phyloP scores from a whole-genome alignment of 2,113 vertebrate species.

The Neolamprologus fasciatus region DNA sequence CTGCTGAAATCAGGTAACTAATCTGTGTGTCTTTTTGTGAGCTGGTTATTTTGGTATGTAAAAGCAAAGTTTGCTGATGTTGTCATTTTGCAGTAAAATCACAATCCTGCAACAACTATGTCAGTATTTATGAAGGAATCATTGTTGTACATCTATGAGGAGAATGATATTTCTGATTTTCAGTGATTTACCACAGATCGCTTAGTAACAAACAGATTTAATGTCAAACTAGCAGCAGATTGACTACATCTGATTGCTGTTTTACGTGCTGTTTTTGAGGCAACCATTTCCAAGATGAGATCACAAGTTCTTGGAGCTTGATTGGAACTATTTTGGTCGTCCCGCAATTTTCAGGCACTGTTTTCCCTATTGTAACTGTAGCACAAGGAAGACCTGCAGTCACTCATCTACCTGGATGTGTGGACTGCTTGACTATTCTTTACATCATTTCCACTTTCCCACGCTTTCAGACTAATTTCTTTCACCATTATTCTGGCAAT shows the following conservation, averaged over 20 bases:
- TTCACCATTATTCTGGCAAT: not conserved
- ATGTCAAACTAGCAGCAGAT: not conserved
- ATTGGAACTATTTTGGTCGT: not conserved
- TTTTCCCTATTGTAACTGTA: not conserved
- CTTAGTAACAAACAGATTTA: not conserved
- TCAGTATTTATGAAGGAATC: not conserved
- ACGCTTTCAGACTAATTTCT: not conserved
- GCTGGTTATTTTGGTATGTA: not conserved
- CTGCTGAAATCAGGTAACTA: not conserved
- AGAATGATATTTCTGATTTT: not conserved
- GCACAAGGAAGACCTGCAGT: not conserved
- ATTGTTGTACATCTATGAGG: not conserved
- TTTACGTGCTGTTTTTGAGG: not conserved
- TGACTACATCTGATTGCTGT: not conserved
- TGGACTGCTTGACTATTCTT: not conserved
- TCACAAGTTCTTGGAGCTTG: not conserved
- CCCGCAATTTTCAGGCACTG: not conserved
- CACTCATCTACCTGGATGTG: not conserved
- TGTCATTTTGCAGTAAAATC: not conserved
- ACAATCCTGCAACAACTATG: not conserved
- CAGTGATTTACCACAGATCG: not conserved
- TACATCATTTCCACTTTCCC: not conserved
- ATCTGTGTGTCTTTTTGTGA: not conserved
- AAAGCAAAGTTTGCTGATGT: not conserved
- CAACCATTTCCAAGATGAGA: not conserved